Base-by-base conservation (phyloP, 2,888 invertebrate genomes). In the Sminthurinus aureus region DNA sequence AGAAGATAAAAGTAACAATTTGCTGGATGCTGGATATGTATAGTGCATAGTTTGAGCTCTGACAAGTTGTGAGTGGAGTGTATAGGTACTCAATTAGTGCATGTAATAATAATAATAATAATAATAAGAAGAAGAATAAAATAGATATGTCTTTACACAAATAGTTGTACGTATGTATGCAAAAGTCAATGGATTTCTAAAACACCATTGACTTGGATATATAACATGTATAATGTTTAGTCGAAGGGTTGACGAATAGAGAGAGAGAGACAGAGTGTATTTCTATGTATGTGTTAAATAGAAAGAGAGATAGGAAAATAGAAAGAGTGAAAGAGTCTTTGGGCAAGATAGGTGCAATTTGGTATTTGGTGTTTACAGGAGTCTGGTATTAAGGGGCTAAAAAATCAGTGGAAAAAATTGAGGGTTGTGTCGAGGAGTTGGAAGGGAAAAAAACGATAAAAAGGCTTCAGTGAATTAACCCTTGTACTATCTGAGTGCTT, bases 321-420 rank as follows among this genome's bases (percentile, higher is more conserved):
- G 9, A 69, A n/a, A 71, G 51, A 66, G 50, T 20, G 38, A 67
- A 69, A 67, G 76, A 52, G 69, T 51, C 22, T 75, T 51, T 82
- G 82, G 82, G 69, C 69, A 75, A 71, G 85, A 85, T 85, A 87
- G 87, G 87, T 87, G 87, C 86, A 87, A 87, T 87, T 87, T 85
- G 84, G 84, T 38, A 38, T 38, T 87, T 85, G 84, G 84, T 85
- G 85, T 87, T 87, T 87, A 86, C 86, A 87, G 83, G 84, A 87
- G 84, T 80, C 80, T 71, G 71, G 71, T 69, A 80, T 85, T 85
- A 85, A 84, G 81, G 83, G 85, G 81, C 83, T 84, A 85, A 86
- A 86, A 84, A 82, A 78, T 71, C 75, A 22, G 51, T 83, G 80
- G 80, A 69, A 83, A 86, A 84, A 84, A 83, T 87, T 83, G 83